phyloP scores from a whole-genome alignment of 2,113 vertebrate genomes.

The Eolophus roseicapilla region DNA sequence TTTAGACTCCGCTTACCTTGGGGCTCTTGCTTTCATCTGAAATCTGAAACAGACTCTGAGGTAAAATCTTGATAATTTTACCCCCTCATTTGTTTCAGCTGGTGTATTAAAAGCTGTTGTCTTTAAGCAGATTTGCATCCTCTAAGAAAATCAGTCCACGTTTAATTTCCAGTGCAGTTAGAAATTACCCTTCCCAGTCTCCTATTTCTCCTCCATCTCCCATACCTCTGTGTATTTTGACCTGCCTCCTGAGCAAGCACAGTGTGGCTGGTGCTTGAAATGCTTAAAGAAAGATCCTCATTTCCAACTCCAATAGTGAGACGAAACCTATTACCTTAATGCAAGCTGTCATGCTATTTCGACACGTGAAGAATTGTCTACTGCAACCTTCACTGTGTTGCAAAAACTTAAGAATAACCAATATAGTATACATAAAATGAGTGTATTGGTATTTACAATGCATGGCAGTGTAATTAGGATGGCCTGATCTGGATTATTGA shows the following conservation, averaged over 20 bases:
- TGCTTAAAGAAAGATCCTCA: neutral
- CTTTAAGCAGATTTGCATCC: neutral
- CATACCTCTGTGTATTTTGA: neutral
- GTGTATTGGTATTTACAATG: accelerated
- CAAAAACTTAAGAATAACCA: neutral
- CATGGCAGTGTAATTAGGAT: neutral
- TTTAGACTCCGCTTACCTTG: neutral
- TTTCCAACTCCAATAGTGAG: neutral
- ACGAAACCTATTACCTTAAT: neutral
- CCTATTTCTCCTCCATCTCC: neutral
- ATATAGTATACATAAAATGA: too few species aligned
- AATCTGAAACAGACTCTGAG: neutral
- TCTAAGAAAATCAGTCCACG: neutral
- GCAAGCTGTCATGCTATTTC: neutral
- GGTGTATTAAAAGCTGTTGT: neutral
- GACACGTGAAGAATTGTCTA: neutral
- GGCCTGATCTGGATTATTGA: neutral
- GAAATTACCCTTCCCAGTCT: neutral
- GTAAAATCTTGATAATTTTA: neutral
- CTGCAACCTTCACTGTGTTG: neutral
- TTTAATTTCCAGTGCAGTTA: neutral
- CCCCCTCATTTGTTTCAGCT: neutral
- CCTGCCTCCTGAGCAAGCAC: neutral
- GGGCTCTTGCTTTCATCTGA: neutral
- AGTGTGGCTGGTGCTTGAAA: neutral